Evolutionary conservation across 2,888 invertebrate species (phyloP), one percentile per base, ranked within the genome.

Genomic region (Athalia rosae): DNA sequence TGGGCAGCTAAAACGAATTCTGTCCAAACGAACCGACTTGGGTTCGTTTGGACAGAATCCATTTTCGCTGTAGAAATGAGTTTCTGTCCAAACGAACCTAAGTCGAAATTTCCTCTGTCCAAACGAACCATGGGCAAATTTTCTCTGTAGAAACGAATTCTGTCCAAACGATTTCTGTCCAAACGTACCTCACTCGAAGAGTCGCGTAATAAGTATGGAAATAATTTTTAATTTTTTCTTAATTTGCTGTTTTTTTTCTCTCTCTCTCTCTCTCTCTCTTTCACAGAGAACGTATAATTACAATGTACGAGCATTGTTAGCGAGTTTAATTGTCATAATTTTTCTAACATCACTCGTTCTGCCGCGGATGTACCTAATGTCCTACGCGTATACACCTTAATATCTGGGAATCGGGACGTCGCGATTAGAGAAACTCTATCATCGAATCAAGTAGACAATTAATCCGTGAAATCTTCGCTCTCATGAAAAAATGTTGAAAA

Each of bases 341-440:
- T 45, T 2, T 4, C n/a, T 9, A 53, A 53, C 7, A 2, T 28
- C 28, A 28, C 28, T 28, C 28, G 28, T 28, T 28, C 28, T 28
- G 28, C 53, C 7, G 53, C n/a, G 53, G n/a, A 11, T n/a, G 53
- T 53, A 53, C 8, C 11, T 53, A 11, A 53, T 7, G 4, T 11
- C n/a, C 53, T 53, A 13, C 28, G 28, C 50, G 50, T 28, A 9
- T 66, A n/a, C 13, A 71, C 28, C 28, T 66, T 58, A 58, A 71
- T 15, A 71, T 71, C 71, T 71, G 71, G 58, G 71, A 71, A 71
- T 71, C 71, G 71, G 71, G 71, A 71, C 71, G 61, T 56, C 58
- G 71, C 43, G 8, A 58, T 45, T 15, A 58, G 11, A 13, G 7
- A 11, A 0, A n/a, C 71, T 4, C 41, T 13, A 53, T 28, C 28